Evolutionary conservation across 2,797 vertebrate species (phyloP).

Genomic region (Periophthalmus magnuspinnatus): DNA sequence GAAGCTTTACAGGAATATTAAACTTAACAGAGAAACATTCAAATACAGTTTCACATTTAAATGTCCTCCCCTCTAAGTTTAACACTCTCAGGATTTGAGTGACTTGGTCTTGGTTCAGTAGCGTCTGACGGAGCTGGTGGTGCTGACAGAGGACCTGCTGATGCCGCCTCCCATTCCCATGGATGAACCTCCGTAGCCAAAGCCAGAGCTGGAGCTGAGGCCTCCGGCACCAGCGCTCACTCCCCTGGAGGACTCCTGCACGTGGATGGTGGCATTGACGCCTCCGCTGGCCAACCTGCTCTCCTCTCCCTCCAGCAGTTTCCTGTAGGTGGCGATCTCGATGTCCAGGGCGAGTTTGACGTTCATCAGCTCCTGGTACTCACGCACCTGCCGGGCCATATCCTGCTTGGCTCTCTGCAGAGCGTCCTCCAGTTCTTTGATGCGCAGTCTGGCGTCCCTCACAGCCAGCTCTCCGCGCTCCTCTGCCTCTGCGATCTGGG

Average conservation of each 20-base stretch:
- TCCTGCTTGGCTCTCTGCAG: slow-evolving; percentile 84
- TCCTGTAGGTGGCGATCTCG: slow-evolving; percentile 78
- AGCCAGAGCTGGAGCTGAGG: background rate
- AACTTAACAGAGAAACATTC: background rate
- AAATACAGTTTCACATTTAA: background rate
- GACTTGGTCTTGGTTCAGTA: background rate
- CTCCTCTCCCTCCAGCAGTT: slow-evolving; percentile 68
- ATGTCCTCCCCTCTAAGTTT: background rate
- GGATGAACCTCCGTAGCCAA: background rate
- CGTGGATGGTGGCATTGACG: slow-evolving; percentile 48
- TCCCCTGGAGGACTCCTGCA: slow-evolving; percentile 19
- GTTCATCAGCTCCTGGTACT: slow-evolving; percentile 86
- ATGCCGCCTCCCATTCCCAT: background rate
- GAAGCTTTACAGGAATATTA: background rate
- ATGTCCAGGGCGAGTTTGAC: slow-evolving; percentile 86
- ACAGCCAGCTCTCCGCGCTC: slow-evolving; percentile 5
- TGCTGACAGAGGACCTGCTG: background rate
- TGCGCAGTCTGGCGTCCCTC: slow-evolving; percentile 57
- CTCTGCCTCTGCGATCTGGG: slow-evolving; percentile 47
- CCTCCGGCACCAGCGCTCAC: background rate
- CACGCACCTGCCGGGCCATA: slow-evolving; percentile 80
- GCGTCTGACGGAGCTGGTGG: background rate
- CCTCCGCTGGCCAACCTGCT: slow-evolving; percentile 38
- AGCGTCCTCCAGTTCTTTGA: slow-evolving; percentile 78
- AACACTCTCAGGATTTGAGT: background rate